phyloP scores from a whole-genome alignment of 2,888 invertebrate species.

The Coenonympha arcania region DNA sequence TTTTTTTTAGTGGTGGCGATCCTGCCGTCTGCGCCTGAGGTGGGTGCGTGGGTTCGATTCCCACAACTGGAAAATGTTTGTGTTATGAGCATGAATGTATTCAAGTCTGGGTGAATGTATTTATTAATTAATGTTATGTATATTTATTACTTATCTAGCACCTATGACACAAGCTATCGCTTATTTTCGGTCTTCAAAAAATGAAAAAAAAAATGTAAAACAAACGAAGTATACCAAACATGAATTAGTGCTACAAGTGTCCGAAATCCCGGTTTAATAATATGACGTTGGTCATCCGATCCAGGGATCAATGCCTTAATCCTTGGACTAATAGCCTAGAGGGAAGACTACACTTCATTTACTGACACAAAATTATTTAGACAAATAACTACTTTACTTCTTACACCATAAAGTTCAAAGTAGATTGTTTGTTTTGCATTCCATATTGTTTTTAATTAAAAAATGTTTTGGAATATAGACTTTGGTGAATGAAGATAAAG shows the following conservation, averaged over 20 bases:
- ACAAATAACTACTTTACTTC: constrained; percentile 16
- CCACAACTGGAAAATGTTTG: too few relatives aligned
- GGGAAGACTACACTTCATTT: constrained; percentile 38
- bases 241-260: constrained; percentile 59
- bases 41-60: too few relatives aligned
- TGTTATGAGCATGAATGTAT: too few relatives aligned
- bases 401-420: background rate
- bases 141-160: too few relatives aligned
- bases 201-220: too few relatives aligned
- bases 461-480: background rate
- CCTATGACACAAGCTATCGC: too few relatives aligned
- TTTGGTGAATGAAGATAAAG: constrained; percentile 23
- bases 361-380: constrained; percentile 8
- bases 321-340: constrained; percentile 65
- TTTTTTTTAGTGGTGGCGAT: too few relatives aligned
- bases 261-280: constrained; percentile 65
- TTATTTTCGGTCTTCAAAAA: too few relatives aligned
- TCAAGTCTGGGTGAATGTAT: too few relatives aligned
- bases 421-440: background rate
- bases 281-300: constrained; percentile 68
- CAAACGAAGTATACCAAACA: constrained; percentile 46
- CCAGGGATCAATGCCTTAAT: constrained; percentile 64
- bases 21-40: too few relatives aligned
- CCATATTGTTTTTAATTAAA: background rate
- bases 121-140: too few relatives aligned